A percentile compares a stretch with the other conserved stretches of the same genome.
These are phyloP conservation scores for Argya squamiceps DNA, from an alignment of 2,797 vertebrate species.

Conservation along the genomic window DNA sequence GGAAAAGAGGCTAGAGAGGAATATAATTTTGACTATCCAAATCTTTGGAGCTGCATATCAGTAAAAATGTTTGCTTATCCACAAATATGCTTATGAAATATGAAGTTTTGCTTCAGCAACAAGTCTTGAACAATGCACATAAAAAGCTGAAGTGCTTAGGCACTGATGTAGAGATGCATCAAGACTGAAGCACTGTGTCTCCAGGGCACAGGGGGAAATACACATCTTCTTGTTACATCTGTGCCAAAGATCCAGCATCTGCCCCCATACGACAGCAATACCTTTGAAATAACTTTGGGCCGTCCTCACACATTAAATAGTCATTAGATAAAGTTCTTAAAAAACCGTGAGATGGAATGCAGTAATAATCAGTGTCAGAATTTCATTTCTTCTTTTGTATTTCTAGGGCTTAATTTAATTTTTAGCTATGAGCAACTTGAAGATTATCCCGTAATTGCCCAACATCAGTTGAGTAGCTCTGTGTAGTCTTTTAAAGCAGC, in stretches of 20 bases:
- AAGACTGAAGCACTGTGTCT: neutral
- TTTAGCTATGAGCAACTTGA: neutral
- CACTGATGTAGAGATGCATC: neutral
- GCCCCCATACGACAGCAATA: neutral
- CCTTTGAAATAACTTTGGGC: neutral
- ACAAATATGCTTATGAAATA: neutral
- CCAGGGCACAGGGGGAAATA: neutral
- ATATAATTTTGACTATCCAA: neutral
- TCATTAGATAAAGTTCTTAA: neutral
- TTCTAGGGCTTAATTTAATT: constrained; percentile 11
- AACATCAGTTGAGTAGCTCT: neutral
- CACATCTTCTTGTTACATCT: neutral
- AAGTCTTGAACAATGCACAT: neutral
- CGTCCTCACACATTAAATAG: neutral
- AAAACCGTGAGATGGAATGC: neutral
- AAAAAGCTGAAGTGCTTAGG: neutral
- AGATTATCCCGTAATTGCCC: neutral
- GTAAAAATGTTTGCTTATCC: neutral
- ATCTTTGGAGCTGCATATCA: neutral
- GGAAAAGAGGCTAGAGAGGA: neutral
- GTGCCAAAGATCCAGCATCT: neutral
- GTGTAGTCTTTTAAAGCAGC: neutral
- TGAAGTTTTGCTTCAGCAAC: neutral
- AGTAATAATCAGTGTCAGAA: neutral
- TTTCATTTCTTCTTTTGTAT: neutral